Percentiles rank a stretch among this genome's conserved stretches.
Conservation (phyloP, 2,888 invertebrate species). For the Acanthopleura granulata region DNA sequence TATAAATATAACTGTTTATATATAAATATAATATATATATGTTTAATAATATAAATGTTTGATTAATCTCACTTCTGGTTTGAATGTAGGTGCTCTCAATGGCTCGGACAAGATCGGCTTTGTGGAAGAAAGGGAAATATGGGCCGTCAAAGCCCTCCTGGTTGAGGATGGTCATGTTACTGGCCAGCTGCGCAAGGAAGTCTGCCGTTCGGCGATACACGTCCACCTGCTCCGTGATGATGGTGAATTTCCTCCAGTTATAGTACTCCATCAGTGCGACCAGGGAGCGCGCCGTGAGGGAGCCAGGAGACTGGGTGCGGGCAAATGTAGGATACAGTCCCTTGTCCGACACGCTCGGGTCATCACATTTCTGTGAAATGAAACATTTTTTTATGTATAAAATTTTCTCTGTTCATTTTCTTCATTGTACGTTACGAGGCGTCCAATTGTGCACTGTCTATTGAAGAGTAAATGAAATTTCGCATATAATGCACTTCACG, state of each 20-base stretch:
- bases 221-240: slow-evolving; percentile 72
- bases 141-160: neutral
- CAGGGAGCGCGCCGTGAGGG: slow-evolving; percentile 91
- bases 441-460: no score
- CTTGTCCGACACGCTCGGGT: slow-evolving; percentile 90
- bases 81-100: neutral
- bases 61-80: neutral
- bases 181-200: neutral
- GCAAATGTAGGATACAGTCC: slow-evolving; percentile 89
- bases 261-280: slow-evolving; percentile 85
- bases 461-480: no score
- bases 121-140: neutral
- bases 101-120: neutral
- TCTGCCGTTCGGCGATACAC: neutral
- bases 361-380: slow-evolving; percentile 83
- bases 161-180: neutral
- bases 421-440: no score
- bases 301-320: slow-evolving; percentile 90
- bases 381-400: no score
- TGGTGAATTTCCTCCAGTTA: slow-evolving; percentile 89
- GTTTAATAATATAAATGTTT: no score
- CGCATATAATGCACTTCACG: no score
- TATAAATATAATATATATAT: no score
- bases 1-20: no score
- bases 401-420: no score